Percentiles rank a stretch among this genome's conserved stretches.
Conservation (phyloP, 2,888 invertebrate species). For the Ceramica pisi region DNA sequence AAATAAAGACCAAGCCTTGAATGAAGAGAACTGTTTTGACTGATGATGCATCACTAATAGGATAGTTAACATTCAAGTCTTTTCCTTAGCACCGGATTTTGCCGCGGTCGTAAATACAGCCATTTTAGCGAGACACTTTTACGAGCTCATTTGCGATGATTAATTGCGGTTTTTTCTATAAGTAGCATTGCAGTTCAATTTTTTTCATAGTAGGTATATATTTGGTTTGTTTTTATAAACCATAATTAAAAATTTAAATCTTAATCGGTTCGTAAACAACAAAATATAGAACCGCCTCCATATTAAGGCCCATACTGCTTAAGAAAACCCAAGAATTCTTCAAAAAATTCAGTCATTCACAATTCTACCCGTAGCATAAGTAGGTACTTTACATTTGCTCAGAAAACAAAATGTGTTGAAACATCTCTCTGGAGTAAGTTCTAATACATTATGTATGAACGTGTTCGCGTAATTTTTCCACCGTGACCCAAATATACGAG, state of each 20-base stretch:
- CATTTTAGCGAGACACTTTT: not conserved
- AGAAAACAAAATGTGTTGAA: constrained; percentile 33
- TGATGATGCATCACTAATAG: constrained; percentile 5
- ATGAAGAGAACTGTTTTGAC: not conserved
- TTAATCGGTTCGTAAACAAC: no score
- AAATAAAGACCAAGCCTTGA: not conserved
- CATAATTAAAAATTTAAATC: no score
- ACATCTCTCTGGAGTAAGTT: constrained; percentile 37
- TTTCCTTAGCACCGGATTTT: constrained; percentile 13
- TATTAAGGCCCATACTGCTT: not conserved
- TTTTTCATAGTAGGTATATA: no score
- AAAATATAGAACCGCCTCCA: no score
- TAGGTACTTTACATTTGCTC: constrained; percentile 17
- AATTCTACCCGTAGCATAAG: constrained; percentile 10
- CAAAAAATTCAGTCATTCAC: constrained; percentile 19
- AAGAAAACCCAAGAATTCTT: not conserved
- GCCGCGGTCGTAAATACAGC: constrained; percentile 31
- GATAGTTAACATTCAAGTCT: constrained; percentile 25
- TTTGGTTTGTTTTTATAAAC: no score
- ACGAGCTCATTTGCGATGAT: constrained; percentile 9
- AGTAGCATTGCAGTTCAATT: not conserved
- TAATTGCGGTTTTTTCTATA: not conserved
- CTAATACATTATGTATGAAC: constrained; percentile 54
- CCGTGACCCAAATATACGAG: constrained; percentile 42
- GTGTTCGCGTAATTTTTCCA: constrained; percentile 53